Percentiles rank a stretch among this genome's conserved stretches.
Conservation (phyloP, 2,888 invertebrate genomes). For the Eupithecia subfuscata region DNA sequence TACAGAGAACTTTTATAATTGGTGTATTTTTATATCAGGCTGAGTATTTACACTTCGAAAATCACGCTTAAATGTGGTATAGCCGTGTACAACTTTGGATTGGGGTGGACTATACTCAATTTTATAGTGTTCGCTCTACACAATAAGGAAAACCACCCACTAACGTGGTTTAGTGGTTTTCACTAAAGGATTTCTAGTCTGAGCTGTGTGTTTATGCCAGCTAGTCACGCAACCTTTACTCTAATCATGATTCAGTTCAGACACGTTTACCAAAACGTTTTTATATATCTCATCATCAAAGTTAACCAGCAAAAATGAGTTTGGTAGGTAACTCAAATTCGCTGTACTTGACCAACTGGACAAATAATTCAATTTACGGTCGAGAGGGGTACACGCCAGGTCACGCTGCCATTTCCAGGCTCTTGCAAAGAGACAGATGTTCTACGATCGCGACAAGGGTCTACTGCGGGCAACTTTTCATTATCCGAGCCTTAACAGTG, state of each 20-base stretch:
- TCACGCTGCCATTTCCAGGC: slow-evolving; percentile 32
- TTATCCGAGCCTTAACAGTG: slow-evolving; percentile 14
- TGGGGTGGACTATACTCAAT: neutral
- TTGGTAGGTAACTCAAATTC: slow-evolving; percentile 17
- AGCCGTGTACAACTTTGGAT: neutral
- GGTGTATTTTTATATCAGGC: neutral
- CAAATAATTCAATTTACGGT: slow-evolving; percentile 32
- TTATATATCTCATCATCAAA: slow-evolving; percentile 11
- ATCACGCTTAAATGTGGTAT: neutral
- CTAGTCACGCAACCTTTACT: slow-evolving; percentile 9
- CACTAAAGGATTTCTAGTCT: slow-evolving; percentile 11
- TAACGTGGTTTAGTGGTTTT: slow-evolving; percentile 1
- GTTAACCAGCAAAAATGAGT: slow-evolving; percentile 12
- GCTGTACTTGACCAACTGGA: slow-evolving; percentile 19
- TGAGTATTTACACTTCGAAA: neutral
- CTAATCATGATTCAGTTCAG: slow-evolving; percentile 5
- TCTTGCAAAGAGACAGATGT: slow-evolving; percentile 30
- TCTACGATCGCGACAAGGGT: slow-evolving; percentile 33
- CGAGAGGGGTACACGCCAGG: slow-evolving; percentile 24
- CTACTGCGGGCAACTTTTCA: slow-evolving; percentile 29
- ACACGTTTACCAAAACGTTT: slow-evolving; percentile 7
- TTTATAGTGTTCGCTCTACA: slow-evolving; percentile 3
- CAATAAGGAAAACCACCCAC: slow-evolving; percentile 2
- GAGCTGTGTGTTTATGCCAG: neutral
- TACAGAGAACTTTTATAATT: neutral